phyloP scores from a whole-genome alignment of 2,888 invertebrate genomes.

The Cerastis rubricosa region DNA sequence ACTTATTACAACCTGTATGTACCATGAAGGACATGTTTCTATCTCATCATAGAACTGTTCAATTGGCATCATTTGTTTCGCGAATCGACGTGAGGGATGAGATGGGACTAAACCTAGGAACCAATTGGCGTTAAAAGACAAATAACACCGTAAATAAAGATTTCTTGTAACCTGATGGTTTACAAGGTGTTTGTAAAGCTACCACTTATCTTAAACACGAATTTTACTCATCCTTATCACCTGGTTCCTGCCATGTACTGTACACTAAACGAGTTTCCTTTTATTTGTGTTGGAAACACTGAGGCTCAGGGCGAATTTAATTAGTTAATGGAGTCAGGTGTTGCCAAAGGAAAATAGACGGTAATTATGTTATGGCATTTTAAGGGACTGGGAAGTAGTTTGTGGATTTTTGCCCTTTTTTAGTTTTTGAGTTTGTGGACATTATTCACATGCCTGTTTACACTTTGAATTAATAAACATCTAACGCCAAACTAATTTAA shows the following conservation, averaged over 20 bases:
- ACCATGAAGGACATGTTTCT: no score
- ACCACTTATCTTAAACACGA: conserved; percentile 20
- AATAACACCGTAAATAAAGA: neutral
- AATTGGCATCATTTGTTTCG: no score
- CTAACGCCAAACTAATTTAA: neutral
- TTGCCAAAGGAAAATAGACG: conserved; percentile 48
- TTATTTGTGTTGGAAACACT: conserved; percentile 55
- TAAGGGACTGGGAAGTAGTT: conserved; percentile 7
- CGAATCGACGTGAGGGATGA: no score
- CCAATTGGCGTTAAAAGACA: neutral
- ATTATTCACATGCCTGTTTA: neutral
- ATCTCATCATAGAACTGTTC: neutral
- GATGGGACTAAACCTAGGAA: neutral
- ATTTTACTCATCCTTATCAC: conserved; percentile 23
- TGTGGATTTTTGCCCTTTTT: neutral
- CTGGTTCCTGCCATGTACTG: conserved; percentile 19
- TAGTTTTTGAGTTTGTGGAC: neutral
- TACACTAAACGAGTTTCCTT: conserved; percentile 52
- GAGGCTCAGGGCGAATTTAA: conserved; percentile 50
- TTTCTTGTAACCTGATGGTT: neutral
- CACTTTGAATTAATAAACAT: neutral
- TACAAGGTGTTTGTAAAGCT: conserved; percentile 19
- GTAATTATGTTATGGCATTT: conserved; percentile 52
- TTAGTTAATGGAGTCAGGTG: conserved; percentile 64
- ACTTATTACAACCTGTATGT: no score